phyloP scores from a whole-genome alignment of 2,113 vertebrate species.

The Colistium nudipinnis region DNA sequence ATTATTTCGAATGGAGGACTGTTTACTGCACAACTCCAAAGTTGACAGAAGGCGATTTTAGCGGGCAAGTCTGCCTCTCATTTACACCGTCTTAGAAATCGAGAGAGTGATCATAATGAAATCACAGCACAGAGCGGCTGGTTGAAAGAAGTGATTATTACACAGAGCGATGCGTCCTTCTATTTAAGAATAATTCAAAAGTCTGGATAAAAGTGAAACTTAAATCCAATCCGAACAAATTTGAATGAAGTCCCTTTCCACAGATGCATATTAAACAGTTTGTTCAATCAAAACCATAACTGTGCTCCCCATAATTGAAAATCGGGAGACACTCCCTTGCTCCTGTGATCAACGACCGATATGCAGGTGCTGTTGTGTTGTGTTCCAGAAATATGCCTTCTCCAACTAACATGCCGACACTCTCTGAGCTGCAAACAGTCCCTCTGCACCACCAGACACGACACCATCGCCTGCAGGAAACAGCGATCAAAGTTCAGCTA shows the following conservation, averaged over 20 bases:
- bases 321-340: neutral
- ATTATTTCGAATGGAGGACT: neutral
- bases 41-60: neutral
- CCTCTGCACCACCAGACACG: constrained; percentile 21
- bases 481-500: constrained; percentile 55
- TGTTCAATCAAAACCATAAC: neutral
- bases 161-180: neutral
- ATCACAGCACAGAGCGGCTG: neutral
- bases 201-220: neutral
- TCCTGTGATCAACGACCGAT: neutral
- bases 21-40: neutral
- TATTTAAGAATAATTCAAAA: neutral
- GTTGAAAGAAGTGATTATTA: neutral
- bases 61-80: neutral
- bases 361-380: neutral
- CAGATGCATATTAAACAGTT: too few species aligned
- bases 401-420: constrained; percentile 31
- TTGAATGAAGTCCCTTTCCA: neutral
- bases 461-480: constrained; percentile 43
- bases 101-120: neutral
- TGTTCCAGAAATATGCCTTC: constrained; percentile 35
- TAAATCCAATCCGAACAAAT: neutral
- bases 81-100: neutral
- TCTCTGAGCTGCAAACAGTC: constrained; percentile 18
- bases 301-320: neutral